Evolutionary conservation across 2,888 invertebrate genomes (phyloP).

Genomic region (Atrina japonica): DNA sequence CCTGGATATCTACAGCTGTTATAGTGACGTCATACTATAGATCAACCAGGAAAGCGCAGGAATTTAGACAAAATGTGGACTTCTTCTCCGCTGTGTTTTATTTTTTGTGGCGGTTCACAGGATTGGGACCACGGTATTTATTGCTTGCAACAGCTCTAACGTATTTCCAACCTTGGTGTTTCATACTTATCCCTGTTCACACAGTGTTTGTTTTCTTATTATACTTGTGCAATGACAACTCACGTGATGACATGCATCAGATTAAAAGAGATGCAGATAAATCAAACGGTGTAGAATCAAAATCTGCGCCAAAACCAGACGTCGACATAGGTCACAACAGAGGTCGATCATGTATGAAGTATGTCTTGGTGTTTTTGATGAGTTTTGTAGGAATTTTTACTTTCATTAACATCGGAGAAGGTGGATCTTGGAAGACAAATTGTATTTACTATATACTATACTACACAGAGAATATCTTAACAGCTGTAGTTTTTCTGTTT

Average conservation of each 20-base stretch:
- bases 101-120: slow-evolving; percentile 34
- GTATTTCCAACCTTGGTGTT: slow-evolving; percentile 27
- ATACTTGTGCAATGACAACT: slow-evolving; percentile 32
- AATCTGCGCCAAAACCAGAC: no score
- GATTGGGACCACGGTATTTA: slow-evolving; percentile 35
- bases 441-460: slow-evolving; percentile 32
- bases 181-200: slow-evolving; percentile 21
- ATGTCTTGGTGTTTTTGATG: slow-evolving; percentile 28
- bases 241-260: not conserved
- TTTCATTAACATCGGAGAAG: slow-evolving; percentile 37
- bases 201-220: slow-evolving; percentile 29
- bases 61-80: slow-evolving; percentile 20
- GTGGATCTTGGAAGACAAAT: slow-evolving; percentile 21
- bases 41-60: slow-evolving; percentile 23
- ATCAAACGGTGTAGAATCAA: no score
- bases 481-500: slow-evolving; percentile 20
- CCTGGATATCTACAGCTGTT: slow-evolving; percentile 31
- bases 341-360: not conserved
- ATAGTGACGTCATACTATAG: slow-evolving; percentile 35
- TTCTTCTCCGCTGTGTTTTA: slow-evolving; percentile 30
- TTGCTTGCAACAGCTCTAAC: slow-evolving; percentile 25
- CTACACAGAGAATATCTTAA: slow-evolving; percentile 36
- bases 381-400: slow-evolving; percentile 40
- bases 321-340: no score
- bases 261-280: no score